Conservation (phyloP, 2,797 vertebrate species). For the Sarcophilus harrisii region DNA sequence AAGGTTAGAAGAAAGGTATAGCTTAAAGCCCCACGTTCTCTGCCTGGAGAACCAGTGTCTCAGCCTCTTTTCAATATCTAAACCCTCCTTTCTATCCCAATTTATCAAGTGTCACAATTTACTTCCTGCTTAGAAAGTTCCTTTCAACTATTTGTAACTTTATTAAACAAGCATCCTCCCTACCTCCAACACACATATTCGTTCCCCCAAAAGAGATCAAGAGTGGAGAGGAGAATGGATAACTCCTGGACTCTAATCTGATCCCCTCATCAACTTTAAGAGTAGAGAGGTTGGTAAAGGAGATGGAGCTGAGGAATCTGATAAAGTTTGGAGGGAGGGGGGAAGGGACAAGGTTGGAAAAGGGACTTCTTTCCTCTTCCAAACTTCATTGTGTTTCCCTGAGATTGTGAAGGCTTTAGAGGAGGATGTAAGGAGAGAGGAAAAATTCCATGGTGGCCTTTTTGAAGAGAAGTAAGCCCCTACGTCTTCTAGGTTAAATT, state of each 20-base stretch:
- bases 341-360: not conserved
- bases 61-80: not conserved
- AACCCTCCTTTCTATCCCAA: not conserved
- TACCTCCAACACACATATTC: not conserved
- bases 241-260: slow-evolving; percentile 49
- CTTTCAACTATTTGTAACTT: slow-evolving; percentile 74
- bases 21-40: not conserved
- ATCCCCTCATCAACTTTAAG: not conserved
- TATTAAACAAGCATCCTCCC: slow-evolving; percentile 35
- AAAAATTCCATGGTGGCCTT: not conserved
- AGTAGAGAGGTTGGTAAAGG: not conserved
- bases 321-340: not conserved
- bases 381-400: not conserved
- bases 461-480: not conserved
- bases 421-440: not conserved
- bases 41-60: not conserved
- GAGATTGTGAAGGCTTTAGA: not conserved
- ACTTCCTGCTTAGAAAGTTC: slow-evolving; percentile 56
- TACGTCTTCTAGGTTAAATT: not conserved
- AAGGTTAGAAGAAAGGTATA: not conserved
- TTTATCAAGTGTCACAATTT: slow-evolving; percentile 52
- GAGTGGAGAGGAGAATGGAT: not conserved
- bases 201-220: slow-evolving; percentile 32
- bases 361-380: not conserved
- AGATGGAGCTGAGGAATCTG: not conserved